Conservation (phyloP, 2,797 vertebrate species). For the Cossypha niveicapilla region DNA sequence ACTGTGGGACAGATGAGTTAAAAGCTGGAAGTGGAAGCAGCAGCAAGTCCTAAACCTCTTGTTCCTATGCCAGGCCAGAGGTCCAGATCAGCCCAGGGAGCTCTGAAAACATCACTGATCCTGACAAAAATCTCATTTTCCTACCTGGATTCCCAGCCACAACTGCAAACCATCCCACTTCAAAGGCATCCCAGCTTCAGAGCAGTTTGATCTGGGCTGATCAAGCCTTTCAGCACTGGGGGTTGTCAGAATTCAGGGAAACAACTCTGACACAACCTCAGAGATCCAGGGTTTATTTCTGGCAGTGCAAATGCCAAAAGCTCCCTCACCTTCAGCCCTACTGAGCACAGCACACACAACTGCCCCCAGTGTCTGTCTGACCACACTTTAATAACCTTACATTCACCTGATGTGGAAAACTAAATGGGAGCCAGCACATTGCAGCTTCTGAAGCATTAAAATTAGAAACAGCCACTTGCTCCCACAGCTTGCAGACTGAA, state of each 20-base stretch:
- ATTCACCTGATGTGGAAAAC: background rate
- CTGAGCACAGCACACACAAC: background rate
- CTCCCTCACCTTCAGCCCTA: background rate
- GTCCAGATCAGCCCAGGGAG: background rate
- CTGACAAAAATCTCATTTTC: background rate
- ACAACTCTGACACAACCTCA: background rate
- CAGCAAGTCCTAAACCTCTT: background rate
- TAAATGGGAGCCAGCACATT: accelerated
- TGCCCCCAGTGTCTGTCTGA: accelerated
- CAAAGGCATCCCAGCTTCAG: background rate
- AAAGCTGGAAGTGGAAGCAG: background rate
- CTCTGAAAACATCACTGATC: background rate
- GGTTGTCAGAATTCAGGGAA: background rate
- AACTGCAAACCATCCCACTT: background rate
- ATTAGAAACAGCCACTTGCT: background rate
- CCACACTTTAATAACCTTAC: background rate
- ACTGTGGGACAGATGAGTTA: background rate
- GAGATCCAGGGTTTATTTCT: background rate
- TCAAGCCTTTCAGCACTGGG: background rate
- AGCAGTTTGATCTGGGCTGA: background rate
- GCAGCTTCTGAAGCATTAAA: background rate
- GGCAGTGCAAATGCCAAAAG: background rate
- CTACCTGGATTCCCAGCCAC: background rate
- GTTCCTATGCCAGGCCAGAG: background rate
- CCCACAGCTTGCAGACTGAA: background rate